Conservation (phyloP, 2,113 vertebrate species). For the Haemorhous mexicanus region DNA sequence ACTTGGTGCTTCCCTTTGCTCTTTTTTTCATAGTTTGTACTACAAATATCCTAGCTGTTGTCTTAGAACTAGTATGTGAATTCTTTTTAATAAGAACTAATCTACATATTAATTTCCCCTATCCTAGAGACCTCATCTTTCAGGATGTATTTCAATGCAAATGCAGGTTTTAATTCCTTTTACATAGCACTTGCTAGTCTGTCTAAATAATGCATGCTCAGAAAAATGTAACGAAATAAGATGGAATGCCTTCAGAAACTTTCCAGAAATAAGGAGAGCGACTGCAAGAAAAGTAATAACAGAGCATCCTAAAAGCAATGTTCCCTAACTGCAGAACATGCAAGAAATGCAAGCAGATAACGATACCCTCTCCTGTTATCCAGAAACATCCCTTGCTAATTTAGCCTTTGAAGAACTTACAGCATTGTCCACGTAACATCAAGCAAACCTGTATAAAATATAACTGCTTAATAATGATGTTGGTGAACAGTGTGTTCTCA, state of each 20-base stretch:
- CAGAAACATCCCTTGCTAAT: background rate
- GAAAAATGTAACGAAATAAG: background rate
- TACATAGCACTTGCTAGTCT: background rate
- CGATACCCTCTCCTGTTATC: accelerated
- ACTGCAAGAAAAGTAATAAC: background rate
- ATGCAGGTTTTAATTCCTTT: background rate
- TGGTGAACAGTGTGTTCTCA: background rate
- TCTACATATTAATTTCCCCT: background rate
- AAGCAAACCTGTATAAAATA: background rate
- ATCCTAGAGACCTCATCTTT: background rate
- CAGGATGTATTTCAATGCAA: background rate
- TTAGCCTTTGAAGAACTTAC: background rate
- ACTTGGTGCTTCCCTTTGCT: background rate
- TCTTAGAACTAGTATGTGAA: background rate
- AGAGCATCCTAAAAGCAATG: background rate
- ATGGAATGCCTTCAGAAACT: background rate
- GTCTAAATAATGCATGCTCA: background rate
- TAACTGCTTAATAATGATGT: background rate
- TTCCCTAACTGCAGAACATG: background rate
- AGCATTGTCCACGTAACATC: background rate
- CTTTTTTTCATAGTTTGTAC: background rate
- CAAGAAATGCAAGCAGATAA: background rate
- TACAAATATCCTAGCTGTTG: background rate
- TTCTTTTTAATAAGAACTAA: background rate
- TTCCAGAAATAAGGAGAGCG: background rate